Conservation (phyloP, 1,140 invertebrate genomes). For the Pseudachorutes palmiensis region DNA sequence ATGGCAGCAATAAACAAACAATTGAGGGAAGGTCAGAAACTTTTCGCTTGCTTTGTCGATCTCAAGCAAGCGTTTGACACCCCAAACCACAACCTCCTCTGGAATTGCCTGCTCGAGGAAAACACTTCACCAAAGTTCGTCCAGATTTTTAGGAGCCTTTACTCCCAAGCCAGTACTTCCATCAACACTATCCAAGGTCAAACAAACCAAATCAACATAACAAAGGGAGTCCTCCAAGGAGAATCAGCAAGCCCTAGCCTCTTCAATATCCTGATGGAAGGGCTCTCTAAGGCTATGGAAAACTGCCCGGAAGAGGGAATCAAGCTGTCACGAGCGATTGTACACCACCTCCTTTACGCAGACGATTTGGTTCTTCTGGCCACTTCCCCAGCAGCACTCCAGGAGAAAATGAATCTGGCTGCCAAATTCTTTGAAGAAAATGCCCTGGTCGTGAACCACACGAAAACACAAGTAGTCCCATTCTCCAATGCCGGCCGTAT, state of each 20-base stretch:
- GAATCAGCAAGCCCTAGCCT: slow-evolving; percentile 22
- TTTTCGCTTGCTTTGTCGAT: slow-evolving; percentile 26
- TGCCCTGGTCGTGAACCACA: too few species aligned
- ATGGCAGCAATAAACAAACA: slow-evolving; percentile 17
- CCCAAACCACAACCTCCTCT: slow-evolving; percentile 15
- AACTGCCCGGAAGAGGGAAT: background rate
- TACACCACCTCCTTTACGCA: slow-evolving; percentile 21
- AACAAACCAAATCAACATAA: too few species aligned
- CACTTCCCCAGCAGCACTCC: background rate
- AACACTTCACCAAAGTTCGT: slow-evolving; percentile 20
- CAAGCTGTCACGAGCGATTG: background rate
- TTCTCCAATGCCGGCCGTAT: too few species aligned
- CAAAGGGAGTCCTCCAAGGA: too few species aligned
- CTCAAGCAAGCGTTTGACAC: slow-evolving; percentile 20
- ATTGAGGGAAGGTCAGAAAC: slow-evolving; percentile 3
- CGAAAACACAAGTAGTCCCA: too few species aligned
- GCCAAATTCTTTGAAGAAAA: too few species aligned
- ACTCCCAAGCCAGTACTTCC: slow-evolving; percentile 8
- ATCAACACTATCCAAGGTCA: too few species aligned
- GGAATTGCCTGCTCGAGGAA: slow-evolving; percentile 13
- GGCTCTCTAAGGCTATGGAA: background rate
- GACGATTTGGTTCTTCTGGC: slow-evolving; percentile 25
- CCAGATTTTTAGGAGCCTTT: slow-evolving; percentile 9
- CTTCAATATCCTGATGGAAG: slow-evolving; percentile 24
- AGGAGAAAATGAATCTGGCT: slow-evolving; percentile 30